phyloP scores from a whole-genome alignment of 2,888 invertebrate genomes.

The Syritta pipiens region DNA sequence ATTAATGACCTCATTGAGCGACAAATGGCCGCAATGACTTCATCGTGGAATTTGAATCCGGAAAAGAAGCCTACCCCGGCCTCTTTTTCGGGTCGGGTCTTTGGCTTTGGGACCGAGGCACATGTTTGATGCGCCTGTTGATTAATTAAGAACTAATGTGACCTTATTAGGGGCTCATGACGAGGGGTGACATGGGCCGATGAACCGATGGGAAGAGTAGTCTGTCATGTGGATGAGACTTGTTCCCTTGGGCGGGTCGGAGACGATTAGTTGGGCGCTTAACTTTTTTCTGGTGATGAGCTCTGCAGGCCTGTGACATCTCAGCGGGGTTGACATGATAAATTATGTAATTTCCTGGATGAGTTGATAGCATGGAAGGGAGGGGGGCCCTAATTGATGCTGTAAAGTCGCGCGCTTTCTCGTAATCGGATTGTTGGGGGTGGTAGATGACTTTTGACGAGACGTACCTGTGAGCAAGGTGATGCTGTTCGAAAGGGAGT shows the following conservation, averaged over 20 bases:
- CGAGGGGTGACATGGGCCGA: constrained; percentile 37
- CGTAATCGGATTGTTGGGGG: constrained; percentile 1
- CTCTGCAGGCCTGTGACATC: constrained; percentile 7
- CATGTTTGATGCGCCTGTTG: constrained; percentile 54
- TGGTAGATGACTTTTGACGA: neutral
- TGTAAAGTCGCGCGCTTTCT: neutral
- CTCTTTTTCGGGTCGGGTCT: too few relatives aligned
- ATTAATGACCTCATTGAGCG: constrained; percentile 41
- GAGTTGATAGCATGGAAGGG: constrained; percentile 5
- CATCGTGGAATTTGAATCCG: constrained; percentile 36
- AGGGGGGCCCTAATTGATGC: neutral
- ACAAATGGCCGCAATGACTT: constrained; percentile 34
- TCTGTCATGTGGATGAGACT: neutral
- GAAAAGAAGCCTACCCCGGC: constrained; percentile 46
- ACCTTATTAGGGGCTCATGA: constrained; percentile 46
- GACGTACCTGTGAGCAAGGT: neutral
- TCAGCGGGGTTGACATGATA: constrained; percentile 23
- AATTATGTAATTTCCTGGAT: constrained; percentile 26
- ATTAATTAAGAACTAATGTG: constrained; percentile 65
- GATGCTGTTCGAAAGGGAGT: too few relatives aligned
- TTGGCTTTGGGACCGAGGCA: constrained; percentile 19
- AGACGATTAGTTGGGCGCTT: constrained; percentile 2
- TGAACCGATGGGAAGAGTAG: constrained; percentile 41
- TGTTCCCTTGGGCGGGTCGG: constrained; percentile 15
- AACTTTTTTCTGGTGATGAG: neutral